phyloP scores from a whole-genome alignment of 37 sponge, comb jelly and placozoan species.

The Ephydatia muelleri region DNA sequence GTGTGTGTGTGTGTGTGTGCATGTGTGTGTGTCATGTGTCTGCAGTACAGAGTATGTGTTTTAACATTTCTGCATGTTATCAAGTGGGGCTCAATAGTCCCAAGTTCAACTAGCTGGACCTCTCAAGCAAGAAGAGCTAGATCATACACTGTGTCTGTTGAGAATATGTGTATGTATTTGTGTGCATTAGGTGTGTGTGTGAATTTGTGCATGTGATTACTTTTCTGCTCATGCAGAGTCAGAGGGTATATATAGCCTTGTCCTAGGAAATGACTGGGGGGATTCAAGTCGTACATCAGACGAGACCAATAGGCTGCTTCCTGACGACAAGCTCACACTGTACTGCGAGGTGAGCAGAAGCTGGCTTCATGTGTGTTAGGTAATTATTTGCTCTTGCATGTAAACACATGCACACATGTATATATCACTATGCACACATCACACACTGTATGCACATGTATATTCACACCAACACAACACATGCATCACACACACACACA shows the following conservation, averaged over 20 bases:
- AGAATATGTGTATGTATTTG: neutral
- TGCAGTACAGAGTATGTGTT: neutral
- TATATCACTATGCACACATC: neutral
- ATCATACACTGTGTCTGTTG: neutral
- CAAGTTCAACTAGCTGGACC: neutral
- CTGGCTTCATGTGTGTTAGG: neutral
- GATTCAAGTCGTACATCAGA: neutral
- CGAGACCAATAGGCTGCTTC: too few species aligned
- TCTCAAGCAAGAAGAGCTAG: neutral
- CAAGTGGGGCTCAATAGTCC: too few species aligned
- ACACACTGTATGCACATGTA: neutral
- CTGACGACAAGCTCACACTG: too few species aligned
- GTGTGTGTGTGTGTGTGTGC: constrained; percentile 17
- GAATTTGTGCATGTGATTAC: neutral
- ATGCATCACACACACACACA: constrained; percentile 30
- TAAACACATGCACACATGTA: constrained; percentile 11
- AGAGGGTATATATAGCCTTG: too few species aligned
- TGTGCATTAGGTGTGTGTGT: neutral
- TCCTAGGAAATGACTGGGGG: too few species aligned
- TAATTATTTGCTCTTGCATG: neutral
- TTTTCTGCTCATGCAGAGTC: neutral
- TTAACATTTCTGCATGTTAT: too few species aligned
- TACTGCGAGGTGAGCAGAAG: too few species aligned
- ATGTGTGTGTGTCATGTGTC: constrained; percentile 5
- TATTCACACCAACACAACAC: constrained; percentile 3